Evolutionary conservation across 2,888 invertebrate species (phyloP).

Genomic region (Ditula angustiorana): DNA sequence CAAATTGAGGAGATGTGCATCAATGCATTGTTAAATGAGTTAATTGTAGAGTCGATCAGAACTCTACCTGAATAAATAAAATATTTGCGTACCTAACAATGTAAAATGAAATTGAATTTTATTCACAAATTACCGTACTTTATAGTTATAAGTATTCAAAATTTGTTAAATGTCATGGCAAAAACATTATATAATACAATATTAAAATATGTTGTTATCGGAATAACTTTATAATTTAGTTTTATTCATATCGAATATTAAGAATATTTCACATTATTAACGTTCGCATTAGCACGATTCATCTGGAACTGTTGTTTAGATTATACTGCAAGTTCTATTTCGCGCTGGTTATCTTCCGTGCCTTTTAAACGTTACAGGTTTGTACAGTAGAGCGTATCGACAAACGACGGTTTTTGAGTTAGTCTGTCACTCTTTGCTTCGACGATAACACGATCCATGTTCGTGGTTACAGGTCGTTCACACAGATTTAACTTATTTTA

Average conservation of each 20-base stretch:
- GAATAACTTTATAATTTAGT: no score
- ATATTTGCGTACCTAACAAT: background rate
- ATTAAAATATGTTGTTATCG: no score
- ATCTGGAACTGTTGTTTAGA: background rate
- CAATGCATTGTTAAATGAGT: constrained; percentile 9
- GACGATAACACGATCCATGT: constrained; percentile 1
- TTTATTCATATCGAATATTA: no score
- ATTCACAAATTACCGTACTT: no score
- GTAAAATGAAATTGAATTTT: no score
- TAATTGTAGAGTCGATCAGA: background rate
- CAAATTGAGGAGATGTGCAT: background rate
- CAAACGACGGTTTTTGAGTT: background rate
- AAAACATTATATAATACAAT: no score
- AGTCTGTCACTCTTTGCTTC: background rate
- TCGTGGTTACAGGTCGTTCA: constrained; percentile 16
- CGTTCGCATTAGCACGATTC: background rate
- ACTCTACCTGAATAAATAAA: background rate
- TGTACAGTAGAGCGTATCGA: constrained; percentile 7
- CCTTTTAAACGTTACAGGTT: background rate
- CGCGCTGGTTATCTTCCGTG: background rate
- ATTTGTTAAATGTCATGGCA: no score
- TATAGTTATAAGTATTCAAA: no score
- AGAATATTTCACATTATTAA: no score
- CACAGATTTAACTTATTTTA: background rate
- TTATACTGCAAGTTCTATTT: background rate